These are phyloP conservation scores for Philopotamus ludificatus DNA, from an alignment of 1,140 invertebrate species.

Conservation along the genomic window DNA sequence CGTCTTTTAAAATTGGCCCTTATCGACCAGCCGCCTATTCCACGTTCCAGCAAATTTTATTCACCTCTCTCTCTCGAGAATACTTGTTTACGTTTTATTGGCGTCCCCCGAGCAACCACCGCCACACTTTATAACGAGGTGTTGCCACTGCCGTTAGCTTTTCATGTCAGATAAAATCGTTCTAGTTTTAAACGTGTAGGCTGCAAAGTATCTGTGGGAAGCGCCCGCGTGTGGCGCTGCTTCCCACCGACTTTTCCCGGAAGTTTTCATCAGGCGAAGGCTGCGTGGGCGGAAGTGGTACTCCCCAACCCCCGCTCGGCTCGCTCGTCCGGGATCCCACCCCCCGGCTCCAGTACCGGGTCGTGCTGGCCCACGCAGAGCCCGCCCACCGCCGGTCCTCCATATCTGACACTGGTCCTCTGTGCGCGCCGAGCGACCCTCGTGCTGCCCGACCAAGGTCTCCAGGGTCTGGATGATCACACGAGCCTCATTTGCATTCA, in stretches of 20 bases:
- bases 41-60: too few species aligned
- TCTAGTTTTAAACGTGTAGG: not conserved
- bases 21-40: too few species aligned
- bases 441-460: not conserved
- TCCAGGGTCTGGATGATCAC: too few species aligned
- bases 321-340: not conserved
- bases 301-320: not conserved
- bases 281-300: conserved; percentile 6
- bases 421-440: not conserved
- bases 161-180: not conserved
- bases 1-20: too few species aligned
- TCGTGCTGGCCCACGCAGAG: not conserved
- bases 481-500: too few species aligned
- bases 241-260: conserved; percentile 20
- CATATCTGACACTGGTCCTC: not conserved
- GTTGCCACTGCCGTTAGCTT: too few species aligned
- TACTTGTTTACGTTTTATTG: too few species aligned
- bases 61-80: too few species aligned
- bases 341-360: not conserved
- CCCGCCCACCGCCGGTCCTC: not conserved
- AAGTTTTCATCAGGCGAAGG: conserved; percentile 15
- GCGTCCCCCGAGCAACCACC: too few species aligned
- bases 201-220: not conserved
- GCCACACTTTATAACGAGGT: too few species aligned
- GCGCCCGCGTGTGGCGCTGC: not conserved